Percentiles rank a stretch among this genome's conserved stretches.
Evolutionary conservation across 2,888 invertebrate species (phyloP).

Genomic region (Ophraella communa): DNA sequence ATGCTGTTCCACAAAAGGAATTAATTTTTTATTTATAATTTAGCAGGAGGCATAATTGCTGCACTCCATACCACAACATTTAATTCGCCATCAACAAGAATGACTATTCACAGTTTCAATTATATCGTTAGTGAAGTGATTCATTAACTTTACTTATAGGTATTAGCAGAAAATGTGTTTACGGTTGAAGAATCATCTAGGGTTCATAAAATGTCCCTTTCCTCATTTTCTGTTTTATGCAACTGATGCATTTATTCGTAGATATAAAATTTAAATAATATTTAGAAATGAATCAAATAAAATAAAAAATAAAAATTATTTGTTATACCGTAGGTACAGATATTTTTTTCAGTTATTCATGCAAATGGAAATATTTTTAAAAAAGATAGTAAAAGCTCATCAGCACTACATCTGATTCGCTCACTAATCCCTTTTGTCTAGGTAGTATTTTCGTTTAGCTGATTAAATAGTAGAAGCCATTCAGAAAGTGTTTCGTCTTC

Average conservation of each 20-base stretch:
- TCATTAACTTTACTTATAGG: constrained; percentile 29
- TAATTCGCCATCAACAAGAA: constrained; percentile 1
- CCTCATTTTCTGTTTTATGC: constrained; percentile 38
- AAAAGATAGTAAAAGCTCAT: too few relatives aligned
- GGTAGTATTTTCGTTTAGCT: too few relatives aligned
- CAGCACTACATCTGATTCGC: too few relatives aligned
- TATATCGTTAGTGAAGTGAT: constrained; percentile 25
- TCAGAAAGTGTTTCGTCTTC: too few relatives aligned
- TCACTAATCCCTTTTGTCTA: too few relatives aligned
- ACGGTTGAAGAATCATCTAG: constrained; percentile 46
- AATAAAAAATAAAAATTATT: too few relatives aligned
- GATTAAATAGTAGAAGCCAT: too few relatives aligned
- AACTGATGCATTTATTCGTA: constrained; percentile 13
- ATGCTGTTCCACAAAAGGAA: too few relatives aligned
- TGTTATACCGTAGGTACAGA: too few relatives aligned
- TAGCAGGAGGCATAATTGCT: not conserved
- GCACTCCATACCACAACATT: not conserved
- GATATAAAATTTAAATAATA: not conserved
- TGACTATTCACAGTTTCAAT: constrained; percentile 3
- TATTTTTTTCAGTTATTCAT: too few relatives aligned
- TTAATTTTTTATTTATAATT: not conserved
- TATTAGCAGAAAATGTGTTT: constrained; percentile 32
- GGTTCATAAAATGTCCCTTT: constrained; percentile 37
- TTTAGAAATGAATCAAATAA: too few relatives aligned
- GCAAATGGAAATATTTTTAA: too few relatives aligned